Evolutionary conservation across 2,113 vertebrate genomes (phyloP), one percentile per base, ranked within the genome.

Genomic region (Electrona antarctica): DNA sequence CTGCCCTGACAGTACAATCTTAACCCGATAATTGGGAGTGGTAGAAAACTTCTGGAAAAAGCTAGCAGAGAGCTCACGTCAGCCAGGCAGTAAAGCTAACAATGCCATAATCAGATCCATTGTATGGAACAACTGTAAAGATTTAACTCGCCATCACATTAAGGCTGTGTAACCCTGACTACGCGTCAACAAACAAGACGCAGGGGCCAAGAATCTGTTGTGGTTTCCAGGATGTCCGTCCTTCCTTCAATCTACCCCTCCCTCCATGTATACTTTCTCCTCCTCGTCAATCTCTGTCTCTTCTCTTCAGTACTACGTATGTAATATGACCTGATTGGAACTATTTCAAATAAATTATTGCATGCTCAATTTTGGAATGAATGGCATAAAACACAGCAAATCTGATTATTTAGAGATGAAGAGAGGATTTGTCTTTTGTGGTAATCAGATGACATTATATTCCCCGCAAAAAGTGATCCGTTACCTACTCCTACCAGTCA

Each of bases 171-270:
- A 78, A 15, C 91, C 87, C 54, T 79, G 86, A 82, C 84, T 29
- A 93, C 87, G 46, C 48, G 45, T 78, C 83, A 93, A 93, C 88
- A 93, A 92, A 93, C 86, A 93, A 59, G 60, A 81, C 29, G 78
- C 57, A 52, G 52, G 59, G 76, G 77, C 86, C 54, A 55, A 86
- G 82, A 14, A 80, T 79, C 65, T 77, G 78, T 60, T 74, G 75
- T 83, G 79, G 80, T 84, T 90, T 89, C 85, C 80, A 79, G 71
- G 33, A 41, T 41, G 33, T 41, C 71, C 78, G 73, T 67, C 55
- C 60, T 80, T 81, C 78, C 60, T 79, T 14, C 3, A 10, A 64
- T 76, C 70, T 67, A 60, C 6, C 67, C 64, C 64, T 47, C 6
- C 41, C 4, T 77, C 76, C 55, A 60, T 84, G 78, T 75, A 77